A percentile compares a stretch with the other conserved stretches of the same genome.
These are phyloP conservation scores for Gambusia affinis DNA, from an alignment of 2,113 vertebrate genomes.

Conservation along the genomic window DNA sequence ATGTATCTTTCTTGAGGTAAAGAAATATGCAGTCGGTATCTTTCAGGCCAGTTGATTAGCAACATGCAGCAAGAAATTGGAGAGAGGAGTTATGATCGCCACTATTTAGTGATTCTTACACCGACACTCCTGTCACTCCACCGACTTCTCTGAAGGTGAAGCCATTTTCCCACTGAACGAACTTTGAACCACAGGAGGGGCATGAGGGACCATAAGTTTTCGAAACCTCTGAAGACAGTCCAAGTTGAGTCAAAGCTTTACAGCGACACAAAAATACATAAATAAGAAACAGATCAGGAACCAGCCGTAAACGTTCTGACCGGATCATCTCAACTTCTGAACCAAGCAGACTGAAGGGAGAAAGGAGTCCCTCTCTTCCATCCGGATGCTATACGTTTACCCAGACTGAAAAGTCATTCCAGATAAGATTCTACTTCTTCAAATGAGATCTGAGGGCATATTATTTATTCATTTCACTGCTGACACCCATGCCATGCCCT, in stretches of 20 bases:
- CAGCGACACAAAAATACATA: not conserved
- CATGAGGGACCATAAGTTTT: not conserved
- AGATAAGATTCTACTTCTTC: conserved; percentile 65
- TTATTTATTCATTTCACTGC: conserved; percentile 77
- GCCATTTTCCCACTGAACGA: not conserved
- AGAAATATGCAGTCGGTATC: no score
- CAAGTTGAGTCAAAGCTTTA: not conserved
- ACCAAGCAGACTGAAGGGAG: conserved; percentile 38
- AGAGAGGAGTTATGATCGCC: no score
- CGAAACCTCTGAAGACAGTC: not conserved
- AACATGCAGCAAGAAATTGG: no score
- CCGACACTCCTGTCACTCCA: no score
- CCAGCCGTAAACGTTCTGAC: conserved; percentile 9
- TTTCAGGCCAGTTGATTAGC: no score
- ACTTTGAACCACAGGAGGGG: not conserved
- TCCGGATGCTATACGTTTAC: conserved; percentile 59
- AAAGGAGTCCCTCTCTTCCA: conserved; percentile 49
- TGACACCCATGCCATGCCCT: conserved; percentile 72
- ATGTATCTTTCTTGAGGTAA: no score
- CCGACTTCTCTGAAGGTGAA: no score
- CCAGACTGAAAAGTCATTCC: conserved; percentile 63
- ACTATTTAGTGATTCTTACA: no score
- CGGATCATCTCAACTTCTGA: not conserved
- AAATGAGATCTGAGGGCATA: conserved; percentile 73
- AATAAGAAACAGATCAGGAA: not conserved